Base-by-base conservation (phyloP, 2,888 invertebrate species). In the Thymelicus sylvestris region DNA sequence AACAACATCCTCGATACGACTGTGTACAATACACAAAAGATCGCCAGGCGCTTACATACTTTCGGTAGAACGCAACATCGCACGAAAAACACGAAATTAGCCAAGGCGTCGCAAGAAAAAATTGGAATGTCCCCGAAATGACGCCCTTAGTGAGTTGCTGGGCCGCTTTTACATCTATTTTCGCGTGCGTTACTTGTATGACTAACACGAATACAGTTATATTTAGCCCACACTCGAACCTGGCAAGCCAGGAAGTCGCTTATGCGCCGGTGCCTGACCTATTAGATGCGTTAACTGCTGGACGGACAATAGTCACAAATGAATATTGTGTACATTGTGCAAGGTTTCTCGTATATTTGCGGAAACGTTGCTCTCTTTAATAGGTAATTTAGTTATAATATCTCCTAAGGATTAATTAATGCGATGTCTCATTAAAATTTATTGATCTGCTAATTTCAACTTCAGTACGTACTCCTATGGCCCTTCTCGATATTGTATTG, bases 211-310 rank as follows among this genome's bases (percentile, higher is more conserved):
- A 82, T 78, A 80, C 80, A 77, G 81, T 85, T 87, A 88, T 84
- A 86, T 86, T 84, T 85, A 86, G 84, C 76, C 68, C 24, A 24
- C 55, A 48, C 48, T 63, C 63, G 38, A 48, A 63, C 63, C 48
- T 63, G 63, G 61, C 41, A 12, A 74, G 81, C 80, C 83, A 83
- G 89, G 88, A 89, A 87, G 86, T 88, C 82, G 83, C 85, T 83
- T 80, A 79, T 79, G 75, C 79, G 83, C 78, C 81, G 82, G 79
- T 78, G 84, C 78, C 85, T 85, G 88, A 86, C 87, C 88, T 83
- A 84, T 84, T 83, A 83, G 76, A 82, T 78, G 75, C 76, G 85
- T 83, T 86, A 86, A 88, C 85, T 81, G 79, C 59, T 38, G 47
- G 66, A 60, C 15, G 31, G 19, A 66, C 66, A 60, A 59, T 67